A percentile compares a stretch with the other conserved stretches of the same genome.
These are phyloP conservation scores for Eristalis pertinax DNA, from an alignment of 2,888 invertebrate genomes.

Conservation along the genomic window DNA sequence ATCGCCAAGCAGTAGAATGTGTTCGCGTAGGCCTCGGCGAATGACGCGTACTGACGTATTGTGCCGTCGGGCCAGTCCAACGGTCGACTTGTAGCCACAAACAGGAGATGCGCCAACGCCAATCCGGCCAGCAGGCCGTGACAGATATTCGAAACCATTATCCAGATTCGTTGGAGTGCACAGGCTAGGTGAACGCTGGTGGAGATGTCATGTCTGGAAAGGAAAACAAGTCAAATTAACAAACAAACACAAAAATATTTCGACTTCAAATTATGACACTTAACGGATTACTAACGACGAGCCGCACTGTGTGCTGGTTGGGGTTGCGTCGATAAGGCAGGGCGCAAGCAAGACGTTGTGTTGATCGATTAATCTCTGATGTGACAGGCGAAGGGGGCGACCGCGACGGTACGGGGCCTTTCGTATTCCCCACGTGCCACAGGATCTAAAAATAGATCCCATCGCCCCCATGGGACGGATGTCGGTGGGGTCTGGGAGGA, in stretches of 20 bases:
- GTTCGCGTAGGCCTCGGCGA: slow-evolving; percentile 81
- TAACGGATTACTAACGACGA: not conserved
- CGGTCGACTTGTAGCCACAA: slow-evolving; percentile 80
- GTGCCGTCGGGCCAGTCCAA: slow-evolving; percentile 80
- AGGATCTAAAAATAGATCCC: slow-evolving; percentile 48
- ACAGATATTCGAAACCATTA: slow-evolving; percentile 83
- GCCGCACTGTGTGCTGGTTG: not conserved
- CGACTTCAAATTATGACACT: not conserved
- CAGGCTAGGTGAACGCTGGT: slow-evolving; percentile 80
- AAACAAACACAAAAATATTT: not conserved
- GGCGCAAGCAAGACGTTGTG: slow-evolving; percentile 11
- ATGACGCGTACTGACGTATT: slow-evolving; percentile 80
- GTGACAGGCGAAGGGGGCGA: slow-evolving; percentile 29
- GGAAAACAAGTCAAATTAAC: slow-evolving; percentile 3
- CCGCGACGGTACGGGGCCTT: too few relatives aligned
- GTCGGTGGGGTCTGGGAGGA: not conserved
- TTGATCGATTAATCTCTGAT: slow-evolving; percentile 63
- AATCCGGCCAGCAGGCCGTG: slow-evolving; percentile 84
- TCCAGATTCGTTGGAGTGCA: slow-evolving; percentile 83
- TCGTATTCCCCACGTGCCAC: slow-evolving; percentile 5
- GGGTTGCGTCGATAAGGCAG: not conserved
- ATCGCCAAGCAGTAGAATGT: slow-evolving; percentile 83
- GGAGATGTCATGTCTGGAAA: slow-evolving; percentile 77
- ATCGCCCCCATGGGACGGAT: not conserved
- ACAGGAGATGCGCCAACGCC: slow-evolving; percentile 81